These are phyloP conservation scores for Ichneumoninae sp. DNA, from an alignment of 2,888 invertebrate species.

Conservation along the genomic window DNA sequence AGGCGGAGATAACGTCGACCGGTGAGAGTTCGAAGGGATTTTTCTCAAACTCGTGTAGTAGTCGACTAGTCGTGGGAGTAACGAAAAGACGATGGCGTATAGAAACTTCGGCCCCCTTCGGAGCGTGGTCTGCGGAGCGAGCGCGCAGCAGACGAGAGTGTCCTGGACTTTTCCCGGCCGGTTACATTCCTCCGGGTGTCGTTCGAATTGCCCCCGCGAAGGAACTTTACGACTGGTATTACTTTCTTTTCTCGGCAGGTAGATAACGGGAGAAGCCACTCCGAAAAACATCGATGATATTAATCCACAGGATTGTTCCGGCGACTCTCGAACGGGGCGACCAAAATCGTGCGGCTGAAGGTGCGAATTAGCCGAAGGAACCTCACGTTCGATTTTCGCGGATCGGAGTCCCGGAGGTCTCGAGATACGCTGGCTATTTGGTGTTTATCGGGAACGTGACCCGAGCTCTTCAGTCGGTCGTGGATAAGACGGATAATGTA, in stretches of 20 bases:
- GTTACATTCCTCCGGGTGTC: conserved; percentile 62
- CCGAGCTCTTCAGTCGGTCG: conserved; percentile 51
- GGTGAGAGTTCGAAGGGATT: conserved; percentile 33
- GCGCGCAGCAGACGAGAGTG: conserved; percentile 37
- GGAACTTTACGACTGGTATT: conserved; percentile 46
- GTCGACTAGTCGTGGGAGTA: conserved; percentile 17
- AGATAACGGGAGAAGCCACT: conserved; percentile 25
- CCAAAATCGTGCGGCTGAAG: neutral
- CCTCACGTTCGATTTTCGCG: conserved; percentile 39
- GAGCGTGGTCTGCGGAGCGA: neutral
- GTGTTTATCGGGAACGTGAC: conserved; percentile 64
- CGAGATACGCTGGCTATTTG: conserved; percentile 48
- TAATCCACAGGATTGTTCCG: neutral
- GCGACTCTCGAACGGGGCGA: neutral
- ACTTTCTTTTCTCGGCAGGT: conserved; percentile 1
- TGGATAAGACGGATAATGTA: conserved; percentile 69
- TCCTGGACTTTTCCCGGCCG: conserved; percentile 38
- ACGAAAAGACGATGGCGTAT: conserved; percentile 49
- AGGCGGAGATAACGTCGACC: conserved; percentile 44
- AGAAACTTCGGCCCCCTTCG: conserved; percentile 29
- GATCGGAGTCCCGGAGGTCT: conserved; percentile 38
- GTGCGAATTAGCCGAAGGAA: conserved; percentile 14
- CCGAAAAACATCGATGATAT: conserved; percentile 1
- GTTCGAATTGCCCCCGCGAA: conserved; percentile 28
- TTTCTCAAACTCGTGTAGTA: conserved; percentile 10